Evolutionary conservation across 2,888 invertebrate species (phyloP).

Genomic region (Epinotia brunnichana): DNA sequence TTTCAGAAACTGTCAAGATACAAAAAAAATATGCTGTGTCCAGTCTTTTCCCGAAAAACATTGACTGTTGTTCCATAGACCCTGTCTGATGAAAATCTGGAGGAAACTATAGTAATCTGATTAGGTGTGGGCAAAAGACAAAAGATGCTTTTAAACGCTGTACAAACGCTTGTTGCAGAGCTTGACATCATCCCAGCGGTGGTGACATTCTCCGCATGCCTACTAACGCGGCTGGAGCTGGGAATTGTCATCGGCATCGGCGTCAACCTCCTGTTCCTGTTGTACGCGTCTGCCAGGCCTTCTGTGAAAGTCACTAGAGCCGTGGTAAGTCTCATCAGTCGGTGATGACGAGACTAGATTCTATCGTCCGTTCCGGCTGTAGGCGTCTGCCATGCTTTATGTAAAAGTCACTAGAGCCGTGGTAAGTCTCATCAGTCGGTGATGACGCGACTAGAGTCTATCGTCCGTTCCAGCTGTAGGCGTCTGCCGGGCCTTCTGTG

Average conservation of each 20-base stretch:
- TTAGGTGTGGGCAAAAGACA: too few relatives aligned
- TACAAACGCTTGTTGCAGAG: constrained; percentile 81
- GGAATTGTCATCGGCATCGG: constrained; percentile 93
- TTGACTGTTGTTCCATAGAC: too few relatives aligned
- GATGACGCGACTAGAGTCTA: background rate
- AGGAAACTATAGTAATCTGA: too few relatives aligned
- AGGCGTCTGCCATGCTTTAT: constrained; percentile 92
- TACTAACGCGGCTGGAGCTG: constrained; percentile 92
- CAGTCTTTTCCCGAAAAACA: too few relatives aligned
- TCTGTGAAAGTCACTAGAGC: constrained; percentile 88
- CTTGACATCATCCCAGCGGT: constrained; percentile 92
- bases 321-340: constrained; percentile 71
- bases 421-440: background rate
- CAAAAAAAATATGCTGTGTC: too few relatives aligned
- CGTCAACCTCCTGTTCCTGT: constrained; percentile 90
- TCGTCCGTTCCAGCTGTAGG: constrained; percentile 89
- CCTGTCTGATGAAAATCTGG: too few relatives aligned
- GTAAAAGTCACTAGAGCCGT: too few relatives aligned
- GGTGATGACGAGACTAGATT: background rate
- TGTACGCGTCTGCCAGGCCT: constrained; percentile 93
- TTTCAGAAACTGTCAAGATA: too few relatives aligned
- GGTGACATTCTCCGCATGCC: constrained; percentile 91
- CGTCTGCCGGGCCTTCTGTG: constrained; percentile 89
- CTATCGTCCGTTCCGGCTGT: constrained; percentile 86
- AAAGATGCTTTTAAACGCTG: background rate